Conservation (phyloP, 1,140 invertebrate species). For the Zelostemma sp. region DNA sequence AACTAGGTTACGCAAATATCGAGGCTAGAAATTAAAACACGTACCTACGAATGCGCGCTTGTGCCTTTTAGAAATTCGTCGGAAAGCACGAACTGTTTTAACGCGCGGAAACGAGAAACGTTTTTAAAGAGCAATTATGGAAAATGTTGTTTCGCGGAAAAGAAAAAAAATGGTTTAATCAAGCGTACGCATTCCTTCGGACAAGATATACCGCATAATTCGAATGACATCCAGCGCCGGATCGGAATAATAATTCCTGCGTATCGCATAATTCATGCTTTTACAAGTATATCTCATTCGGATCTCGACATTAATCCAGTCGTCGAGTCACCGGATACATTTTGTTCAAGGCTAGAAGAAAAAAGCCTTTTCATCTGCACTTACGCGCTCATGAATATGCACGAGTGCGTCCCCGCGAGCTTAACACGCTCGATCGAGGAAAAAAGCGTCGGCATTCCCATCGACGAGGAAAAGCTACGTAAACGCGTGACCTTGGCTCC, state of each 20-base stretch:
- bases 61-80: slow-evolving; percentile 29
- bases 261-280: slow-evolving; percentile 35
- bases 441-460: too few species aligned
- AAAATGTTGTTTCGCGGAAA: neutral
- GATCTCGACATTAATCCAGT: slow-evolving; percentile 50
- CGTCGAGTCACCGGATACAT: slow-evolving; percentile 67
- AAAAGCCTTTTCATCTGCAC: slow-evolving; percentile 69
- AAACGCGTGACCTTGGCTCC: too few species aligned
- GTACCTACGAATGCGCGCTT: slow-evolving; percentile 30
- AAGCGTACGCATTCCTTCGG: slow-evolving; percentile 13
- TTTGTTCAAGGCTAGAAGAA: slow-evolving; percentile 69
- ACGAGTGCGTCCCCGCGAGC: too few species aligned
- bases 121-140: neutral
- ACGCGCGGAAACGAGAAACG: slow-evolving; percentile 1
- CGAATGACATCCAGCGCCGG: slow-evolving; percentile 20
- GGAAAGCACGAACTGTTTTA: slow-evolving; percentile 13
- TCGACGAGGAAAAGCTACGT: too few species aligned
- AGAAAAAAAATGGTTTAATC: slow-evolving; percentile 12
- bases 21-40: slow-evolving; percentile 67
- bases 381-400: slow-evolving; percentile 50
- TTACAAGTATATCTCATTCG: slow-evolving; percentile 44
- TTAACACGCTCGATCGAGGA: too few species aligned
- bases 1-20: slow-evolving; percentile 70
- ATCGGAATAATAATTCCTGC: slow-evolving; percentile 27
- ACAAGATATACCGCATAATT: slow-evolving; percentile 10